phyloP scores from a whole-genome alignment of 1,140 invertebrate genomes.

The Ectropis grisescens region DNA sequence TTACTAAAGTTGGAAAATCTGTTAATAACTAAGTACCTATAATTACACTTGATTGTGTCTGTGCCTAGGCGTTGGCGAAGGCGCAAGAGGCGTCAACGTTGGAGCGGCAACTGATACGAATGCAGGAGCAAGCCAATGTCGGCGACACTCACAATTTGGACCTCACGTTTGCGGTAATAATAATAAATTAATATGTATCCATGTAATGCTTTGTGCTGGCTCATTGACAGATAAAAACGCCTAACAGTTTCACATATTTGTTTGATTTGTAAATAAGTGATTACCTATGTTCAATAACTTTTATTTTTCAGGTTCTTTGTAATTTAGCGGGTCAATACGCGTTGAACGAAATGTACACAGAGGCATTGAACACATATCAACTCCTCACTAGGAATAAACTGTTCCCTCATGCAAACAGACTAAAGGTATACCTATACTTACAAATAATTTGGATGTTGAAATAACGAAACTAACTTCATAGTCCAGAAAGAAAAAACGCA shows the following conservation, averaged over 20 bases:
- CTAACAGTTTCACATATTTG: too few species aligned
- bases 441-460: too few species aligned
- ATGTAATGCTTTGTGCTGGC: too few species aligned
- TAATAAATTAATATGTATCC: too few species aligned
- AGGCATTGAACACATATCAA: conserved; percentile 96
- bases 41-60: too few species aligned
- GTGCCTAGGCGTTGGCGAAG: conserved; percentile 89
- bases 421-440: conserved; percentile 74
- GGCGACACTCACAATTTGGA: conserved; percentile 93
- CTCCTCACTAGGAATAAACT: conserved; percentile 88
- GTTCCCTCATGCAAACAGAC: conserved; percentile 88
- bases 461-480: too few species aligned
- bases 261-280: too few species aligned
- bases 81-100: conserved; percentile 96
- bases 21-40: too few species aligned
- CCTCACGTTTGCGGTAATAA: conserved; percentile 93
- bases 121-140: conserved; percentile 91
- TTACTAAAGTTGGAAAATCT: too few species aligned
- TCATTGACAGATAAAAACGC: too few species aligned
- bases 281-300: too few species aligned
- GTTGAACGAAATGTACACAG: conserved; percentile 93
- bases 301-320: conserved; percentile 88
- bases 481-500: too few species aligned
- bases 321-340: conserved; percentile 95
- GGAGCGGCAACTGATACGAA: conserved; percentile 88